A percentile compares a stretch with the other conserved stretches of the same genome.
These are phyloP conservation scores for Drosophila testacea DNA, from an alignment of 2,888 invertebrate genomes.

Conservation along the genomic window DNA sequence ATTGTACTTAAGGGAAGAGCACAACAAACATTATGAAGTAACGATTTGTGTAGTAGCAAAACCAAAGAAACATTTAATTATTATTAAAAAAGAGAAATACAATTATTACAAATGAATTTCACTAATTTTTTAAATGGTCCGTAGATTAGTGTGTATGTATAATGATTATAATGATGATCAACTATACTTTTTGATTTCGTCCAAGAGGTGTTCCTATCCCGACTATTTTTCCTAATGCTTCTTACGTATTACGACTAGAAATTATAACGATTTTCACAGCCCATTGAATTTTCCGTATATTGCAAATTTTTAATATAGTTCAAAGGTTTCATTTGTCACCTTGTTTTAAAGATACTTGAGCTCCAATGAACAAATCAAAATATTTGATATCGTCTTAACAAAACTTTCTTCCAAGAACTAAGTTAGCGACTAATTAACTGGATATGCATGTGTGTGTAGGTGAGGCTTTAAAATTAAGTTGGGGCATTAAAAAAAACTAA, in stretches of 20 bases:
- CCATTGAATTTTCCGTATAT: constrained; percentile 27
- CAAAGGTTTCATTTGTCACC: constrained; percentile 69
- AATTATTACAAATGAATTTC: constrained; percentile 40
- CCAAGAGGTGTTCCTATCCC: constrained; percentile 18
- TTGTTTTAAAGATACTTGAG: constrained; percentile 7
- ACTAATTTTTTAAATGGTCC: constrained; percentile 71
- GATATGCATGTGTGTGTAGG: constrained; percentile 72
- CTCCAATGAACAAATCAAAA: constrained; percentile 69
- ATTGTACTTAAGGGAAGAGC: constrained; percentile 1
- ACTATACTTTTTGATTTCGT: constrained; percentile 47
- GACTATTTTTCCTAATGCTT: constrained; percentile 16
- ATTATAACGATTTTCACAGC: constrained; percentile 19
- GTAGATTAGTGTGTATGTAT: constrained; percentile 62
- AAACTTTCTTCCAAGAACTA: constrained; percentile 75
- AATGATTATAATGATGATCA: constrained; percentile 35
- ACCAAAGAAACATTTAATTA: constrained; percentile 34
- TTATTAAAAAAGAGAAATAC: constrained; percentile 16
- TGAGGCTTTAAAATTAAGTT: constrained; percentile 60
- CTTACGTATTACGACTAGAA: constrained; percentile 7
- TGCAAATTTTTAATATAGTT: constrained; percentile 52
- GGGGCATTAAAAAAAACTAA: constrained; percentile 59
- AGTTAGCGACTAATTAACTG: constrained; percentile 72
- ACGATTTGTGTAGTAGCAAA: constrained; percentile 39
- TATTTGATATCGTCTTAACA: constrained; percentile 51
- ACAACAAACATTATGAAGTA: constrained; percentile 25